Evolutionary conservation across 2,113 vertebrate species (phyloP).

Genomic region (Haemorhous mexicanus): DNA sequence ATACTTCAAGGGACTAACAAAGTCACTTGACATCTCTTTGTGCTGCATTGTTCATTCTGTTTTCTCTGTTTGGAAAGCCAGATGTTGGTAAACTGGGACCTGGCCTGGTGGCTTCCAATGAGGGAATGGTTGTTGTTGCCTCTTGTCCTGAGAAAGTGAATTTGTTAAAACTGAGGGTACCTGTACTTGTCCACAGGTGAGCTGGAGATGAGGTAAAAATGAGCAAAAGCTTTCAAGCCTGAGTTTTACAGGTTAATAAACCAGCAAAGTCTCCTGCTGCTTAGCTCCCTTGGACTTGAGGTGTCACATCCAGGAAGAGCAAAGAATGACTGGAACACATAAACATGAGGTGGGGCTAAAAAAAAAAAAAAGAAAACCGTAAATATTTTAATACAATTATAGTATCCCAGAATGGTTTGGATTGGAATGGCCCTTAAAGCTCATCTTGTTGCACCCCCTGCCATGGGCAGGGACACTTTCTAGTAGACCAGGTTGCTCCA

Average conservation of each 20-base stretch:
- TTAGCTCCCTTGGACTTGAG: neutral
- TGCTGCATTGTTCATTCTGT: neutral
- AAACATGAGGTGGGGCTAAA: neutral
- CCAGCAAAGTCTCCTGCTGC: neutral
- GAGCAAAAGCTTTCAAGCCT: neutral
- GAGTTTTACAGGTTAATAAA: neutral
- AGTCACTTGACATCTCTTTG: neutral
- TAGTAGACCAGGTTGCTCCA: neutral
- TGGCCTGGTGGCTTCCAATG: neutral
- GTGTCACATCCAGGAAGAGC: neutral
- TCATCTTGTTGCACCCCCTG: neutral
- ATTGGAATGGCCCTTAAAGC: neutral
- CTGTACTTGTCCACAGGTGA: neutral
- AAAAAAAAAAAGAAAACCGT: neutral
- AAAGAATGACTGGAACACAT: neutral
- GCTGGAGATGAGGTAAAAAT: neutral
- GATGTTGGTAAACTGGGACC: neutral
- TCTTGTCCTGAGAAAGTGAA: neutral
- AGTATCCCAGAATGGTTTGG: neutral
- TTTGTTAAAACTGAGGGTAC: neutral
- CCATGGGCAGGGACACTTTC: neutral
- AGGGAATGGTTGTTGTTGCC: neutral
- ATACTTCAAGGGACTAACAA: neutral
- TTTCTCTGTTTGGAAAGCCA: slow-evolving; percentile 7
- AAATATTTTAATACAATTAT: neutral